These are phyloP conservation scores for Cyclina sinensis DNA, from an alignment of 1,140 invertebrate species.

Conservation along the genomic window DNA sequence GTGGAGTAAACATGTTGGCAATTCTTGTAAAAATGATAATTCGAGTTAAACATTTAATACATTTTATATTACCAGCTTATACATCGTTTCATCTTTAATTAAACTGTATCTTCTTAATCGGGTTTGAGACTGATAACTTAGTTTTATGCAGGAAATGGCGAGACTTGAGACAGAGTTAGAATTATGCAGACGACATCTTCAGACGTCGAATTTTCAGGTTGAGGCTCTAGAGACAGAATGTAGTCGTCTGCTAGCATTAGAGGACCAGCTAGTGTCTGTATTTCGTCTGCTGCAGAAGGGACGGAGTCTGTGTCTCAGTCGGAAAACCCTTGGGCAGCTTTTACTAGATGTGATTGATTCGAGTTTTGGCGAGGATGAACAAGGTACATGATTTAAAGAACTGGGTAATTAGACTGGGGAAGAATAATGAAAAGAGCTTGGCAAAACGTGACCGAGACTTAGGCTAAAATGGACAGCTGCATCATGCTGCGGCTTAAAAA, in stretches of 20 bases:
- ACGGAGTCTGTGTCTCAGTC: constrained; percentile 56
- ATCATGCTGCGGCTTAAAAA: too few species aligned
- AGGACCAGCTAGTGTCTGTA: constrained; percentile 64
- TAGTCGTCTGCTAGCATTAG: constrained; percentile 59
- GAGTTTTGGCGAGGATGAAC: constrained; percentile 61
- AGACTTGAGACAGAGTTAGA: constrained; percentile 49
- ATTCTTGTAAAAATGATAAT: too few species aligned
- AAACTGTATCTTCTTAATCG: too few species aligned
- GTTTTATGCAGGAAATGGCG: constrained; percentile 44
- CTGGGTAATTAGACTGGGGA: too few species aligned
- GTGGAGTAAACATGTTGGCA: too few species aligned
- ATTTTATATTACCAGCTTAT: too few species aligned
- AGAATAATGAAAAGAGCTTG: too few species aligned
- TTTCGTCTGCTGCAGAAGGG: constrained; percentile 63
- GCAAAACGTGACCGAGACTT: too few species aligned
- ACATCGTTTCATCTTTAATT: too few species aligned
- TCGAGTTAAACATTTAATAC: too few species aligned
- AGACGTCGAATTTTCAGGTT: constrained; percentile 65
- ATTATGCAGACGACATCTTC: constrained; percentile 64
- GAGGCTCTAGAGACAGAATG: constrained; percentile 67
- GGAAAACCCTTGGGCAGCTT: constrained; percentile 66
- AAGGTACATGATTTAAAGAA: constrained; percentile 43
- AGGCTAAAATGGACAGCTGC: too few species aligned
- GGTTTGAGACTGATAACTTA: too few species aligned
- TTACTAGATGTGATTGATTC: constrained; percentile 64